phyloP scores from a whole-genome alignment of 2,797 vertebrate species.

The Bradypodion ventrale region DNA sequence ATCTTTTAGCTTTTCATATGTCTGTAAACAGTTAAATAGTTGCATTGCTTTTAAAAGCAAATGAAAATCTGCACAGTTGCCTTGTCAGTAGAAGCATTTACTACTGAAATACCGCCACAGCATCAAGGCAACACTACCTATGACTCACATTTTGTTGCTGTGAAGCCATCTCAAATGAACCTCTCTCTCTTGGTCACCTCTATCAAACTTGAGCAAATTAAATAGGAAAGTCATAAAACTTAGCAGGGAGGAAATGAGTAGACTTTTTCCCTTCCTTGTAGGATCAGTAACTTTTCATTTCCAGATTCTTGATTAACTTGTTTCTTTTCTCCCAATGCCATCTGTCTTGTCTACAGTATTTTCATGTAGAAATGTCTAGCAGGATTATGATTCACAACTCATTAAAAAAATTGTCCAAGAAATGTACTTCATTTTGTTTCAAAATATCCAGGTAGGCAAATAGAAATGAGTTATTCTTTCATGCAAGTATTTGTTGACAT shows the following conservation, averaged over 20 bases:
- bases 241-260: conserved; percentile 56
- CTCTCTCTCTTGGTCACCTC: conserved; percentile 52
- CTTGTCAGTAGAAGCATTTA: background rate
- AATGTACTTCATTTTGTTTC: background rate
- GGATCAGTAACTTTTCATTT: conserved; percentile 55
- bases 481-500: background rate
- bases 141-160: background rate
- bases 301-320: conserved; percentile 45
- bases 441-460: background rate
- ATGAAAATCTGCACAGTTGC: background rate
- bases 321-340: background rate
- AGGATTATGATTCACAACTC: background rate
- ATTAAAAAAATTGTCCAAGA: background rate
- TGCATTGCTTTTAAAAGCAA: background rate
- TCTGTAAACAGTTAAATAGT: conserved; percentile 11
- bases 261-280: conserved; percentile 24
- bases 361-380: conserved; percentile 40
- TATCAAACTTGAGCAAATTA: conserved; percentile 60
- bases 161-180: conserved; percentile 40
- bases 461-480: background rate
- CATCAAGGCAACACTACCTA: conserved; percentile 25
- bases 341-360: background rate
- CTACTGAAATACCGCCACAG: conserved; percentile 25
- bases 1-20: background rate
- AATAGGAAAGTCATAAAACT: conserved; percentile 26